Evolutionary conservation across 2,888 invertebrate genomes (phyloP), one percentile per base, ranked within the genome.

Genomic region (Drosophila borealis): DNA sequence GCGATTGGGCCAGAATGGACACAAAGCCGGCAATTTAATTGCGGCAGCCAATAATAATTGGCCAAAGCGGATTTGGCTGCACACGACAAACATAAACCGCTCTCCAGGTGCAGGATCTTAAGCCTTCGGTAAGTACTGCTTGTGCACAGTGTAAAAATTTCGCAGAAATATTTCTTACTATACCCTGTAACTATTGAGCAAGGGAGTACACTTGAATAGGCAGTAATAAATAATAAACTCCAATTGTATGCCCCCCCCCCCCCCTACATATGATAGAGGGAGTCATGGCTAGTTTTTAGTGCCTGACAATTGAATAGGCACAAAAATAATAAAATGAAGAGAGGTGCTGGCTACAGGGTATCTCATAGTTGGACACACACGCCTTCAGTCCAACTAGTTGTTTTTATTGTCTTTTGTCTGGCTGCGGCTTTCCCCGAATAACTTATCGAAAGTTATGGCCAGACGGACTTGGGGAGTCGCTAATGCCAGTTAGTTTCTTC

Each of bases 1-100:
- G 14, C 45, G 59, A 72, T 68, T 57, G 51, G 42, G 36, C 56
- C 55, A 39, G 21, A 42, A 11, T 2, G 41, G 29, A 8, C 45
- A 53, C 48, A 68, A 74, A 70, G 70, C 60, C 59, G 54, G 65
- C 75, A 70, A 62, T 72, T 81, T 83, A 81, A 82, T 78, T 81
- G 80, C 59, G 65, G 25, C 61, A 36, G 57, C 67, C 80, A 73
- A 80, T 78, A 83, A 80, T 81, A 84, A 82, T 82, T 82, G 80
- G 78, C 69, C 69, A 80, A 83, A 82, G 73, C 81, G 69, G 84
- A 72, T 82, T 82, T 46, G 57, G 14, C 67, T 46, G 67, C 59
- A 44, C 59, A 45, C 62, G 41, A 46, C 63, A 65, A 48, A 67
- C 59, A 39, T 60, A 63, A 63, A 57, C 70, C 49, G 53, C 37